Conservation (phyloP, 2,888 invertebrate species). For the Sabatieria punctata region DNA sequence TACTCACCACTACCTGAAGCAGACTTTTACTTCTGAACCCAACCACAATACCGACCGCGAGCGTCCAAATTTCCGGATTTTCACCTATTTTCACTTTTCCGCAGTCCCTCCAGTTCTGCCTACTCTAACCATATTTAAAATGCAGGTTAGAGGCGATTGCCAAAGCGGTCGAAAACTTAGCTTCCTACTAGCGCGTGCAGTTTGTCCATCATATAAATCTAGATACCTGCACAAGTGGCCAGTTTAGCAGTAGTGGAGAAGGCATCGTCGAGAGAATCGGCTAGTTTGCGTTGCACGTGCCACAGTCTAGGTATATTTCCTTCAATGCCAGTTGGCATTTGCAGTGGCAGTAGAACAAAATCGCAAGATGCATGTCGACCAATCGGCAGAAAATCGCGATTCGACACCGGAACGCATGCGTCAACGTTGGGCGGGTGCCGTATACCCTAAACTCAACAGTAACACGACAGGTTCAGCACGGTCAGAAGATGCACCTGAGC, state of each 20-base stretch:
- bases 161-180: too few relatives aligned
- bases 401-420: conserved; percentile 11
- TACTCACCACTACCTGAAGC: too few relatives aligned
- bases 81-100: too few relatives aligned
- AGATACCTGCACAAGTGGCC: neutral
- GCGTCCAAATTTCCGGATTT: too few relatives aligned
- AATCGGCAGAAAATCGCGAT: conserved; percentile 9
- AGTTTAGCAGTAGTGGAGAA: conserved; percentile 8
- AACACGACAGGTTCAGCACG: neutral
- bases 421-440: conserved; percentile 14
- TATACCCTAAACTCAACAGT: conserved; percentile 10
- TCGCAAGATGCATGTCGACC: conserved; percentile 11
- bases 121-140: too few relatives aligned
- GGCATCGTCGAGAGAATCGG: conserved; percentile 23
- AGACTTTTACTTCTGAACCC: too few relatives aligned
- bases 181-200: too few relatives aligned
- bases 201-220: neutral
- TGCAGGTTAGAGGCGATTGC: too few relatives aligned
- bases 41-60: too few relatives aligned
- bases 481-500: too few relatives aligned
- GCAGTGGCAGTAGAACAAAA: conserved; percentile 25
- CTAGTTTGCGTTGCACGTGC: conserved; percentile 40
- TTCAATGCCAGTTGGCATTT: conserved; percentile 41
- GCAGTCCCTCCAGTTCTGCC: too few relatives aligned
- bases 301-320: conserved; percentile 44